A percentile compares a stretch with the other conserved stretches of the same genome.
Conservation (phyloP, 2,888 invertebrate genomes). For the Bruchidius siliquastri region DNA sequence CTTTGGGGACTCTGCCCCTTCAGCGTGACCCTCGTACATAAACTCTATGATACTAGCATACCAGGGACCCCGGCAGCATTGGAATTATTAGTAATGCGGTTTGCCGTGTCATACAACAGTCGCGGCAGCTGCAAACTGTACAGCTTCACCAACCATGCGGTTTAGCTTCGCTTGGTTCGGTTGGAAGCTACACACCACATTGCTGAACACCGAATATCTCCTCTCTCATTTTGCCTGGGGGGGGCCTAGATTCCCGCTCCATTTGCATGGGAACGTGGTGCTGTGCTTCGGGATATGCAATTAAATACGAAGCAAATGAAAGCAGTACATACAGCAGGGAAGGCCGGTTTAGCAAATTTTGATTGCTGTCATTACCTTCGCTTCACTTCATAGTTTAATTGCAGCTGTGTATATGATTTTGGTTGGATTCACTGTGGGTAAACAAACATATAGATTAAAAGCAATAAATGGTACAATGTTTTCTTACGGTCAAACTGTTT, state of each 20-base stretch:
- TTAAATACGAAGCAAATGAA: background rate
- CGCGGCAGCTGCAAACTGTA: background rate
- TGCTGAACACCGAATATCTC: background rate
- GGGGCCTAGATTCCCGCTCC: background rate
- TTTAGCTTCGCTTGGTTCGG: background rate
- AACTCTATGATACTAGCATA: background rate
- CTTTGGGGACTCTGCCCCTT: no score
- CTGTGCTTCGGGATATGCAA: background rate
- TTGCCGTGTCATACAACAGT: background rate
- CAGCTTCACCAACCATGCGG: background rate
- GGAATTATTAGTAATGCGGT: background rate
- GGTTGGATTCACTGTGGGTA: background rate
- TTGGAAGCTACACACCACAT: background rate
- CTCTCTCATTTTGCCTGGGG: background rate
- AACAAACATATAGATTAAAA: background rate
- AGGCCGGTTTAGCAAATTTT: background rate
- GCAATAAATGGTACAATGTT: no score
- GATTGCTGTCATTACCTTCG: background rate
- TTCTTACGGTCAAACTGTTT: no score
- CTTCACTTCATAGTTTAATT: background rate
- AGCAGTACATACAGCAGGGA: background rate
- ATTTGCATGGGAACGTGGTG: background rate
- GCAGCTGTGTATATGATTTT: background rate
- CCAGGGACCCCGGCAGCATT: background rate
- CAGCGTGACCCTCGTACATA: no score